Evolutionary conservation across 2,113 vertebrate species (phyloP), one percentile per base, ranked within the genome.

Genomic region (Indicator indicator): DNA sequence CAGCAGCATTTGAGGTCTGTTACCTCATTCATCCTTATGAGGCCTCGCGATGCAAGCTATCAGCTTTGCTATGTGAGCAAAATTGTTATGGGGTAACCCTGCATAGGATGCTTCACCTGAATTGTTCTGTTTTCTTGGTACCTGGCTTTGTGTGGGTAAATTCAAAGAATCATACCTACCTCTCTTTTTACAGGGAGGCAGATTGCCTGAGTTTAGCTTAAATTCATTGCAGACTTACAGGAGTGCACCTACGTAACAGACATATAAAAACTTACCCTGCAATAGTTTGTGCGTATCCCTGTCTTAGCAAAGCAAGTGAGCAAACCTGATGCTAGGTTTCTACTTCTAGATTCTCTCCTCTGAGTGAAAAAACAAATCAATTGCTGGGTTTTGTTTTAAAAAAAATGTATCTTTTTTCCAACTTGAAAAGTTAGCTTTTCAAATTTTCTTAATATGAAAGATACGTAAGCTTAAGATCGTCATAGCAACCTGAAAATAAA

Each of bases 241-340:
- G 56, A 67, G 12, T 38, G 16, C 1, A 2, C 36, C 27, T 71
- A 4, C 11, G 2, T 40, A 60, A 52, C 46, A 67, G 60, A 46
- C 14, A 5, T 20, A 23, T 2, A 33, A 36, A 32, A 89, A 72
- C 48, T 19, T 71, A 40, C 1, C 2, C 5, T 1, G 3, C 5
- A 5, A 0, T 65, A 89, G 69, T n/a, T 26, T 69, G 4, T 38
- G 6, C 33, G 7, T 56, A 60, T 33, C 18, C 1, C 1, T 52
- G 26, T 62, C 38, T 59, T 81, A 44, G 1, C 50, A 24, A 83
- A 88, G 30, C 21, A 62, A 72, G 38, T 28, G 62, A 83, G 30
- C 32, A 87, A 76, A 85, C 44, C 28, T 65, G 14, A 16, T 0
- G 0, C 32, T 76, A 44, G 9, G 27, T 86, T 83, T 81, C 30